Evolutionary conservation across 2,113 vertebrate species (phyloP).

Genomic region (Herpetotheres cachinnans): DNA sequence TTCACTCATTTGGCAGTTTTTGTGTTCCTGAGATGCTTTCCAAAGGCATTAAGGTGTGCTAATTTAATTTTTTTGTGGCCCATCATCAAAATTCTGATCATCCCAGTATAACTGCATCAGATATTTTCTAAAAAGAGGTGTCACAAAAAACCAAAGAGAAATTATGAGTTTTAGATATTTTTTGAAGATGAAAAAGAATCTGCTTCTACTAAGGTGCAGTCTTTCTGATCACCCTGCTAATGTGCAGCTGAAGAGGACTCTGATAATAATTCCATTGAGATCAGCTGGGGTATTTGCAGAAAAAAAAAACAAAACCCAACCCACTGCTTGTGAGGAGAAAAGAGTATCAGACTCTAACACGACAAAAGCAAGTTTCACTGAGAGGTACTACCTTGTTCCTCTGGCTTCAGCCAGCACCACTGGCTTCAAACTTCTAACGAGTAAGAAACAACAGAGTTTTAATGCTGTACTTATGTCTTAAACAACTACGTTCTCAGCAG

Average conservation of each 20-base stretch:
- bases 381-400: background rate
- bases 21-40: background rate
- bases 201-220: background rate
- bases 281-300: background rate
- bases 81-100: background rate
- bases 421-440: background rate
- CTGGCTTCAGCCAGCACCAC: background rate
- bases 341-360: background rate
- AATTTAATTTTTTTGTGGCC: background rate
- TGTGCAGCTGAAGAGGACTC: background rate
- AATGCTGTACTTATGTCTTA: background rate
- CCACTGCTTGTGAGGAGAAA: background rate
- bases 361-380: background rate
- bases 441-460: background rate
- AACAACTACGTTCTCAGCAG: background rate
- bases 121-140: background rate
- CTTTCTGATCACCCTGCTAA: background rate
- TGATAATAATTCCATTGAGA: background rate
- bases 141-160: background rate
- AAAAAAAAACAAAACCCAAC: background rate
- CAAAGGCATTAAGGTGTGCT: background rate
- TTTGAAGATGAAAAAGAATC: background rate
- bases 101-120: background rate
- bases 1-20: background rate
- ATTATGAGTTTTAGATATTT: background rate